Percentiles rank a stretch among this genome's conserved stretches.
Conservation (phyloP, 1,140 invertebrate species). For the Ceratitis capitata region DNA sequence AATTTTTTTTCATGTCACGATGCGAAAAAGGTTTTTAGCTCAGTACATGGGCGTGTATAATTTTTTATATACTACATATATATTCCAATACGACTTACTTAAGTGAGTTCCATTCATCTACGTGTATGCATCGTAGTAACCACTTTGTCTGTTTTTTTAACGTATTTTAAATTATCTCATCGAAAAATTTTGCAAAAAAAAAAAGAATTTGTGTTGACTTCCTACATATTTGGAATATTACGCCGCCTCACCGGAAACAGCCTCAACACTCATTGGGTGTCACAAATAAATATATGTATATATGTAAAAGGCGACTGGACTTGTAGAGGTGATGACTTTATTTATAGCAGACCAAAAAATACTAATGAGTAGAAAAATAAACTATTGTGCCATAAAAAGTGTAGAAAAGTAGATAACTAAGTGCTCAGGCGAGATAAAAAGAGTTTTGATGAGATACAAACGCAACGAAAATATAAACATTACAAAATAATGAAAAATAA, state of each 20-base stretch:
- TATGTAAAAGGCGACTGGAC: background rate
- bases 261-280: background rate
- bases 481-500: background rate
- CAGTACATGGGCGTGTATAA: no score
- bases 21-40: no score
- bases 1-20: no score
- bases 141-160: no score
- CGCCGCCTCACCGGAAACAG: background rate
- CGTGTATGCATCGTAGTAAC: no score
- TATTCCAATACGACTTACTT: no score
- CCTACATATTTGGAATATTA: background rate
- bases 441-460: background rate
- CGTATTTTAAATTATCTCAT: background rate
- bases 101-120: no score
- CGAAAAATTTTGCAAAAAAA: background rate
- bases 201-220: background rate
- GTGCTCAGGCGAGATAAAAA: background rate
- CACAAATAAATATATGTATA: background rate
- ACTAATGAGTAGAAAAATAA: no score
- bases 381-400: background rate
- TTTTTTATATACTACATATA: no score
- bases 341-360: background rate
- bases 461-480: background rate
- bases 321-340: background rate
- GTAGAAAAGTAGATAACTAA: background rate